Percentiles rank a stretch among this genome's conserved stretches.
Conservation (phyloP, 2,888 invertebrate genomes). For the Scrobipalpa atriplicella region DNA sequence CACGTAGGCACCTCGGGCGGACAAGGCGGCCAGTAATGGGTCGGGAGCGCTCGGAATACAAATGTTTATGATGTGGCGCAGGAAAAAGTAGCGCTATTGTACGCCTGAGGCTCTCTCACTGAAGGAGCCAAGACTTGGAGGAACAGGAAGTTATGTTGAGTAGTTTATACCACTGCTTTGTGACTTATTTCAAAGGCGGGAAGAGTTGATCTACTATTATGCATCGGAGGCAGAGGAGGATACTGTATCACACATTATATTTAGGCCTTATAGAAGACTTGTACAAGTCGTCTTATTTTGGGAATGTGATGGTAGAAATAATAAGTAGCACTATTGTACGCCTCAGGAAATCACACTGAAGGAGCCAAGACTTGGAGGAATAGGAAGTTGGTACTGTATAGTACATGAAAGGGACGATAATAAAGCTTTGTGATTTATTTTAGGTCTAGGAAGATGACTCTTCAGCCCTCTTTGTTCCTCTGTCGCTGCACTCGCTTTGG, state of each 20-base stretch:
- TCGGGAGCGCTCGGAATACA: conserved; percentile 66
- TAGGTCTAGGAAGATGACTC: too few species aligned
- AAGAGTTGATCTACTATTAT: too few species aligned
- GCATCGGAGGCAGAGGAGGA: too few species aligned
- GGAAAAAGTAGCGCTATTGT: conserved; percentile 79
- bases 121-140: conserved; percentile 66
- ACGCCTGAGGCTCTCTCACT: conserved; percentile 67
- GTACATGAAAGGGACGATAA: too few species aligned
- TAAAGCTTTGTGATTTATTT: too few species aligned
- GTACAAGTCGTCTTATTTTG: too few species aligned
- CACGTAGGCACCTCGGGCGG: conserved; percentile 14
- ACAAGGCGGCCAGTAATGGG: conserved; percentile 27
- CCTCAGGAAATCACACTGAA: conserved; percentile 32
- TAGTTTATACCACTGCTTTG: too few species aligned
- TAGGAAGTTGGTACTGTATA: conserved; percentile 36
- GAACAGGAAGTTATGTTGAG: conserved; percentile 37
- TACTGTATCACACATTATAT: too few species aligned
- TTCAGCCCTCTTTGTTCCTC: neutral
- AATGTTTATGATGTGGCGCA: conserved; percentile 68
- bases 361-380: conserved; percentile 36
- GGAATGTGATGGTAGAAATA: too few species aligned
- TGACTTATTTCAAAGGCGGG: too few species aligned
- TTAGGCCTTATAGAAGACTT: too few species aligned
- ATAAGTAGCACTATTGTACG: conserved; percentile 33
- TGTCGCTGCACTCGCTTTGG: neutral